Conservation (phyloP, 2,888 invertebrate species). For the Heliconius cydno region DNA sequence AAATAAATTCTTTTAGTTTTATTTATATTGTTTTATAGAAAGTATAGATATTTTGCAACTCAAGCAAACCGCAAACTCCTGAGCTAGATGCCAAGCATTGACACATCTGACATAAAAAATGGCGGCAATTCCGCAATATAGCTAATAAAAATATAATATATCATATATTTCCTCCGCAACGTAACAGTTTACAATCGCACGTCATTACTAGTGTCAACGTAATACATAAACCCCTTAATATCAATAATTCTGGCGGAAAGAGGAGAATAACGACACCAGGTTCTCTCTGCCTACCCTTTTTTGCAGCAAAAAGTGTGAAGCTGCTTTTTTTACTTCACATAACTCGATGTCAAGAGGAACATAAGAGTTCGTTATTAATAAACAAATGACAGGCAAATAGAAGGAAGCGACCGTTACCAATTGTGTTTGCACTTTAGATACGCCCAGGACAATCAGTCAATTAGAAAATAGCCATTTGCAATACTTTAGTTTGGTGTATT, state of each 20-base stretch:
- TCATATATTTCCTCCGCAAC: no score
- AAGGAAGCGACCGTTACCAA: not conserved
- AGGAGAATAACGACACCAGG: no score
- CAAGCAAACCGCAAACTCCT: conserved; percentile 7
- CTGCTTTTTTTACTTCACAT: not conserved
- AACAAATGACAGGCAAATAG: conserved; percentile 2
- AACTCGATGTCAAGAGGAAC: not conserved
- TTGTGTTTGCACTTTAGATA: not conserved
- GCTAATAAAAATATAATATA: not conserved
- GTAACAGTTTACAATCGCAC: no score
- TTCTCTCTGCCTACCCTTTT: no score
- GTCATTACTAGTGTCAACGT: no score
- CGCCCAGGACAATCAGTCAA: not conserved
- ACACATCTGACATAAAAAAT: conserved; percentile 23
- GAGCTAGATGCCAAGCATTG: conserved; percentile 30
- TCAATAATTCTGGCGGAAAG: no score
- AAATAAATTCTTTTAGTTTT: not conserved
- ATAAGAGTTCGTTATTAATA: conserved; percentile 16
- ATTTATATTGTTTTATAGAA: conserved; percentile 12
- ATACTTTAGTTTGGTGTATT: not conserved
- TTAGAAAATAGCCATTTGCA: not conserved
- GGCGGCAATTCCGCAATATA: conserved; percentile 24
- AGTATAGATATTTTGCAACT: conserved; percentile 10
- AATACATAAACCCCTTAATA: no score
- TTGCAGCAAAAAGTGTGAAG: no score